Evolutionary conservation across 2,888 invertebrate genomes (phyloP).

Genomic region (Pocota personata): DNA sequence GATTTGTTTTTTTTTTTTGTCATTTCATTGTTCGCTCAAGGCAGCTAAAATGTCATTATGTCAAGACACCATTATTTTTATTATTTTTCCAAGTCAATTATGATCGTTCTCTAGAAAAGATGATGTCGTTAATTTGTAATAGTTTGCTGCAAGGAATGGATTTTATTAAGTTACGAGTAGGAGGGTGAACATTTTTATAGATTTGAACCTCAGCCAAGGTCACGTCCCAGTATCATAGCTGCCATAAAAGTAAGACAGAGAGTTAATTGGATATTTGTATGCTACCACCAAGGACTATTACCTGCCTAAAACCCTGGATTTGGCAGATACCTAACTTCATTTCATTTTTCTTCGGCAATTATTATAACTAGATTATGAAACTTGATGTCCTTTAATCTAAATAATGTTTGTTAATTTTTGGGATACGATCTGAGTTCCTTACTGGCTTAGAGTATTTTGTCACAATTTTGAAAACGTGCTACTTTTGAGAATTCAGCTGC

Average conservation of each 20-base stretch:
- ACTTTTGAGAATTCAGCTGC: no score
- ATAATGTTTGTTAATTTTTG: no score
- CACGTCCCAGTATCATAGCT: background rate
- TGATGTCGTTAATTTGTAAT: constrained; percentile 3
- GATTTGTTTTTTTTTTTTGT: background rate
- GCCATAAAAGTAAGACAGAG: background rate
- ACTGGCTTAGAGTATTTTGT: no score
- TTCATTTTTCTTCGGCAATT: background rate
- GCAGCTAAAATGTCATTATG: constrained; percentile 10
- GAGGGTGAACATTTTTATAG: background rate
- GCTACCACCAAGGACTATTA: background rate
- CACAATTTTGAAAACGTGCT: no score
- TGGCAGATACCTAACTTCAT: background rate
- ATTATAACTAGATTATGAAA: no score
- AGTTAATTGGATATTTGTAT: background rate
- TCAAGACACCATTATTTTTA: constrained; percentile 10
- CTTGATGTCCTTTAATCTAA: no score
- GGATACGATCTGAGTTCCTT: no score
- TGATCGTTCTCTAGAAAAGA: background rate
- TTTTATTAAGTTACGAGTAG: background rate
- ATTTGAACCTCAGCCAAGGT: background rate
- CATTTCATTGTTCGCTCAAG: background rate
- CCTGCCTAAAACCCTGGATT: background rate
- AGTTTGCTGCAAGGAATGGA: background rate
- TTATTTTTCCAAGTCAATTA: constrained; percentile 20